A percentile compares a stretch with the other conserved stretches of the same genome.
Evolutionary conservation across 2,113 vertebrate species (phyloP).

Genomic region (Nettapus auritus): DNA sequence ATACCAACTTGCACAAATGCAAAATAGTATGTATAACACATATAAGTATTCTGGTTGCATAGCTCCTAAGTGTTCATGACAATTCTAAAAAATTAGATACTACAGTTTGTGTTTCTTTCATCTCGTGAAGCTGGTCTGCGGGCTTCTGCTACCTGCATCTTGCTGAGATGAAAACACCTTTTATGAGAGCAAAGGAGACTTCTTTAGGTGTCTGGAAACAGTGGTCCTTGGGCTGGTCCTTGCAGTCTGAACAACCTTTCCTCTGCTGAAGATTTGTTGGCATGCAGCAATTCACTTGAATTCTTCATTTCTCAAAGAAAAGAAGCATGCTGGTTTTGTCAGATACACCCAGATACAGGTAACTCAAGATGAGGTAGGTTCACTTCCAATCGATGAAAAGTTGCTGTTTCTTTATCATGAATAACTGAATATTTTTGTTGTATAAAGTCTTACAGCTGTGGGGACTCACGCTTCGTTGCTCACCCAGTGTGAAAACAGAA

Average conservation of each 20-base stretch:
- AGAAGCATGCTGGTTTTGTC: accelerated
- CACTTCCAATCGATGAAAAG: not conserved
- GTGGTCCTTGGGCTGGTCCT: not conserved
- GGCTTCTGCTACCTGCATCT: not conserved
- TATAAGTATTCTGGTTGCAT: not conserved
- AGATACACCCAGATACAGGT: not conserved
- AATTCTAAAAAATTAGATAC: not conserved
- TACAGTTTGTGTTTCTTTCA: not conserved
- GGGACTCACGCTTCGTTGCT: not conserved
- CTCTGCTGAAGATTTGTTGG: not conserved
- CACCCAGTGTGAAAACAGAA: not conserved
- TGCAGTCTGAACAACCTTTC: not conserved
- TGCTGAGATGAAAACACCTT: not conserved
- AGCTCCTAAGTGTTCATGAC: accelerated
- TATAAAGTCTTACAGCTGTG: not conserved
- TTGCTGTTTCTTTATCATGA: not conserved
- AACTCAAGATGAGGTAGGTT: not conserved
- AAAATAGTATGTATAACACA: not conserved
- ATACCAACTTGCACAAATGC: not conserved
- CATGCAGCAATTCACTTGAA: not conserved
- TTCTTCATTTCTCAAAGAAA: not conserved
- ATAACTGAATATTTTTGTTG: not conserved
- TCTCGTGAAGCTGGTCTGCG: not conserved
- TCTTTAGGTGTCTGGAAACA: not conserved
- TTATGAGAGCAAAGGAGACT: not conserved